These are phyloP conservation scores for Formicarius rufipectus DNA, from an alignment of 2,113 vertebrate genomes.

Conservation along the genomic window DNA sequence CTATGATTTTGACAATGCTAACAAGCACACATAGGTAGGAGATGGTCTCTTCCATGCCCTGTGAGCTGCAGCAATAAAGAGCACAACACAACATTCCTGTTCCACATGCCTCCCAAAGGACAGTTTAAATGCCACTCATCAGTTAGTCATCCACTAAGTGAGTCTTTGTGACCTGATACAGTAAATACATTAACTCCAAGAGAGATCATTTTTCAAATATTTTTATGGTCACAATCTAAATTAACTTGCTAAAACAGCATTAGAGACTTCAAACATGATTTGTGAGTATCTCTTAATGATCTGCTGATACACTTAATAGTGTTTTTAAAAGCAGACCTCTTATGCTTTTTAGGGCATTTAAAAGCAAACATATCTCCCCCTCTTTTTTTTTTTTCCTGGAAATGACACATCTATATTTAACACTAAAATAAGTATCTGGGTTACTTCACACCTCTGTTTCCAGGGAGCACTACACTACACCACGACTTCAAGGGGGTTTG, in stretches of 20 bases:
- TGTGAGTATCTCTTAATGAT: background rate
- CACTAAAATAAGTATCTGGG: background rate
- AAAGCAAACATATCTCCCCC: background rate
- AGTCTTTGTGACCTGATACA: background rate
- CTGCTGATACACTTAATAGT: background rate
- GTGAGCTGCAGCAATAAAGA: background rate
- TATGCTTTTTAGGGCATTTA: background rate
- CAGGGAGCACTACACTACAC: background rate
- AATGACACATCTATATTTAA: background rate
- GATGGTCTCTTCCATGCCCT: background rate
- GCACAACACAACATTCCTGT: background rate
- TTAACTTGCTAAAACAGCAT: background rate
- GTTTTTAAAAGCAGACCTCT: background rate
- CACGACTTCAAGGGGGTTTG: background rate
- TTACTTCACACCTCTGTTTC: background rate
- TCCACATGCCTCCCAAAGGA: background rate
- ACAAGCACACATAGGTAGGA: conserved; percentile 2
- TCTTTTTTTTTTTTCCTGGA: background rate
- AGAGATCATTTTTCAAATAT: background rate
- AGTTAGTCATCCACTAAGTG: background rate
- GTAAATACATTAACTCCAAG: background rate
- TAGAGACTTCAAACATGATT: background rate
- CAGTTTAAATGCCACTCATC: background rate
- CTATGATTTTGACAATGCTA: conserved; percentile 25
- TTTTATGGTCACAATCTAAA: background rate